Evolutionary conservation across 30 jellyfish, hydroid and myxozoan species (phyloP), one percentile per base, ranked within the genome.

Genomic region (Rhopilema esculentum): DNA sequence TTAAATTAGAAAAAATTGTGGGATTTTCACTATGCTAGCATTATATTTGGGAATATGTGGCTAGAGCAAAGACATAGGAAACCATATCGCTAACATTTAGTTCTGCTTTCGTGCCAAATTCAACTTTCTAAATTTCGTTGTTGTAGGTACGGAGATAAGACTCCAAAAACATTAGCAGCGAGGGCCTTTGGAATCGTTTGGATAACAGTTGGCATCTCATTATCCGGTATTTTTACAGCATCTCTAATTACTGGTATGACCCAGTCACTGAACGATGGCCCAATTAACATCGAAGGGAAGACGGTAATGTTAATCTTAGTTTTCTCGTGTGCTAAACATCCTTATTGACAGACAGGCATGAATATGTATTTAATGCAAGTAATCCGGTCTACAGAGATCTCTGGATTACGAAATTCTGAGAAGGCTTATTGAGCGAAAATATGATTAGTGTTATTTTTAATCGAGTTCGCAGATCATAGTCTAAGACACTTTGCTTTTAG

Each of bases 241-340:
- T 53, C 93, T n/a, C 32, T 85, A 24, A 85, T 74, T 9, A 85
- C 93, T 0, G 93, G 93, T 12, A 85, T 85, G 93, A 85, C 93
- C 20, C 93, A 85, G 25, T 72, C 88, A n/a, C 27, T 85, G 52
- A 66, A 74, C 27, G 83, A 72, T 23, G 93, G 83, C 12, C 29
- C 78, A 8, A 30, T 85, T 23, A 73, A 40, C 51, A 23, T 85
- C 18, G 83, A 85, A 20, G 83, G 78, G 4, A 85, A 85, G 64
- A 33, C 28, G 83, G 93, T 85, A 64, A 0, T 40, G 9, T 12
- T 40, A 12, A 40, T 40, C 57, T 40, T 40, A 40, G 12, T 12
- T 40, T 2, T 2, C 12, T 40, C 12, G 6, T 2, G 57, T 40
- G 57, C 57, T 40, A 40, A 40, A 40, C 57, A 2, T 40, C 12